A percentile compares a stretch with the other conserved stretches of the same genome.
These are phyloP conservation scores for Craniophora ligustri DNA, from an alignment of 2,888 invertebrate genomes.

Conservation along the genomic window DNA sequence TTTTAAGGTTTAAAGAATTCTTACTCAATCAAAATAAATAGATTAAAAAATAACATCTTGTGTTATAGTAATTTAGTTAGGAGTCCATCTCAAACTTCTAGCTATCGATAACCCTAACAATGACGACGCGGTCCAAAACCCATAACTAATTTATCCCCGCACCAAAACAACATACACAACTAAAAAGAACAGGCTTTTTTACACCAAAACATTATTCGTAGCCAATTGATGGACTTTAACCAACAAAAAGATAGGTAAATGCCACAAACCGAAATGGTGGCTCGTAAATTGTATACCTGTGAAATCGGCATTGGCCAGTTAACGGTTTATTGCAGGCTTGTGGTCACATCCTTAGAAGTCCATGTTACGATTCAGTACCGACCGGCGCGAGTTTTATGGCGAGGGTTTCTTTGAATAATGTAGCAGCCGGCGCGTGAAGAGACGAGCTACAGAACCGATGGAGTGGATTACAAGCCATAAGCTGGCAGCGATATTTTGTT, in stretches of 20 bases:
- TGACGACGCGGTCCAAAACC: neutral
- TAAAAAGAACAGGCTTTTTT: conserved; percentile 37
- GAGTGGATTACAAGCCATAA: conserved; percentile 18
- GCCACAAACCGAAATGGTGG: conserved; percentile 31
- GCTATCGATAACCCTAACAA: neutral
- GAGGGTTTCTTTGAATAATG: conserved; percentile 79
- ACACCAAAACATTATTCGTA: conserved; percentile 35
- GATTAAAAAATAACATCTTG: no score
- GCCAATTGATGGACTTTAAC: conserved; percentile 41
- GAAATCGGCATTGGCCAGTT: conserved; percentile 56
- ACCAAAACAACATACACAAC: conserved; percentile 24
- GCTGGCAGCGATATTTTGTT: neutral
- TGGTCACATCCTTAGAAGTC: conserved; percentile 63
- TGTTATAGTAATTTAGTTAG: no score
- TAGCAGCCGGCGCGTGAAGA: conserved; percentile 74
- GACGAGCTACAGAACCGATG: conserved; percentile 58
- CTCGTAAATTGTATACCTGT: conserved; percentile 56
- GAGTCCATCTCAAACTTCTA: neutral
- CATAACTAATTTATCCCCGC: conserved; percentile 11
- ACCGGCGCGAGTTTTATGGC: conserved; percentile 73
- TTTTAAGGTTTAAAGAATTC: no score
- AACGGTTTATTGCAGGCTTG: conserved; percentile 64
- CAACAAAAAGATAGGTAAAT: conserved; percentile 47
- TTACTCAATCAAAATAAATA: no score
- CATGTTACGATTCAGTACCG: conserved; percentile 68